phyloP scores from a whole-genome alignment of 1,140 invertebrate genomes.

The Drosophila pectinifera region DNA sequence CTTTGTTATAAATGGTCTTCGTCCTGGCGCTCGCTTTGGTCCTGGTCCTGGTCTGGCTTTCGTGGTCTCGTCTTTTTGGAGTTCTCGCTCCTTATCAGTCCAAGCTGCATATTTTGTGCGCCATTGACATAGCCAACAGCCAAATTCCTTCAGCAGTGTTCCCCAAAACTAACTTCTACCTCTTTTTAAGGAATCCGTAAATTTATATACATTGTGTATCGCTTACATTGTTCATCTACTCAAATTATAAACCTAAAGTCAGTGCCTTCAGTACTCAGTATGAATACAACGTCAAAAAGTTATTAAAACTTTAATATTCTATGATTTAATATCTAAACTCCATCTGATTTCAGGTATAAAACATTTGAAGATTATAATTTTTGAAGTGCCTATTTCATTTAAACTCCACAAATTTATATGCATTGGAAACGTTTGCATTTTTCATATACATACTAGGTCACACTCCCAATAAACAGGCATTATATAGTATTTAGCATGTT shows the following conservation, averaged over 20 bases:
- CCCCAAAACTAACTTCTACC: constrained; percentile 19
- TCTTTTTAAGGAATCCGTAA: constrained; percentile 21
- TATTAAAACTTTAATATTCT: no score
- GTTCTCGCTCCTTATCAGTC: constrained; percentile 65
- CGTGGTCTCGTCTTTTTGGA: constrained; percentile 54
- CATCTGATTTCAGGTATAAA: background rate
- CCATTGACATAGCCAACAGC: constrained; percentile 32
- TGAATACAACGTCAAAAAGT: no score
- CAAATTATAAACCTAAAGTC: background rate
- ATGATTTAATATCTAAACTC: background rate
- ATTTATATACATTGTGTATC: constrained; percentile 30
- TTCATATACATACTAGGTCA: background rate
- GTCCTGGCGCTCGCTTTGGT: constrained; percentile 12
- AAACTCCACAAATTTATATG: background rate
- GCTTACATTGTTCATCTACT: constrained; percentile 15
- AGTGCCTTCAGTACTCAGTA: background rate
- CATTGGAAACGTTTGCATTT: constrained; percentile 3
- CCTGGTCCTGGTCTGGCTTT: constrained; percentile 6
- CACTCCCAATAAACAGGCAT: constrained; percentile 61
- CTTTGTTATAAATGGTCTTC: constrained; percentile 74
- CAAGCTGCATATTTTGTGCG: constrained; percentile 34
- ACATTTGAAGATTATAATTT: no score
- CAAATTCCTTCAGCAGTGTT: constrained; percentile 17
- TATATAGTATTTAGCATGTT: constrained; percentile 80
- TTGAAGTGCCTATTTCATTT: background rate